Evolutionary conservation across 2,113 vertebrate species (phyloP), one percentile per base, ranked within the genome.

Genomic region (Ancistrus triradiatus): DNA sequence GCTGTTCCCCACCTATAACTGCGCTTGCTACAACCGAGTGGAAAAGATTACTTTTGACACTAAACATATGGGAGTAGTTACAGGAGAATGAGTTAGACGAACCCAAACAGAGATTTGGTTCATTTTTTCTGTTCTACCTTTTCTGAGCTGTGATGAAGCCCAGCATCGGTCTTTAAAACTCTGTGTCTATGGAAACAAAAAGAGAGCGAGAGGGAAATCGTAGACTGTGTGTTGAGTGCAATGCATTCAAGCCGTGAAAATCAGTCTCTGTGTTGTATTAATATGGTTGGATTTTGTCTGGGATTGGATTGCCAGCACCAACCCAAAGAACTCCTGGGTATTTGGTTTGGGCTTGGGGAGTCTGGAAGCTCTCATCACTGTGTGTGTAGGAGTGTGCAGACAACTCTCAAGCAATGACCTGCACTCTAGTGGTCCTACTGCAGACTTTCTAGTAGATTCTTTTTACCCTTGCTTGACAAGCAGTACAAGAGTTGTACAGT

Each of bases 61-160:
- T 74, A 69, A 66, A 60, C 83, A 83, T 68, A 72, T 81, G 80
- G 76, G 74, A 79, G 70, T 57, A 65, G 67, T 83, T 84, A 80
- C 52, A 24, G 50, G 17, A 52, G 74, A 66, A 69, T 46, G 63
- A 60, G 56, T 66, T 65, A 69, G 49, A 38, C 59, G 51, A 77
- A 75, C 53, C 55, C 56, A 68, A 77, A 82, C 33, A 69, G 58
- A 68, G 71, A 72, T 58, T 35, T 74, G 61, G 77, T 55, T 52
- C 35, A 58, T 47, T 53, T 48, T 60, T 72, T 62, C 66, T 68
- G 61, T 59, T 47, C 33, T 48, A 31, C 57, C 27, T 61, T 73
- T 64, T 70, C 53, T 70, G 61, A 57, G 49, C 59, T 57, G 33
- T 82, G 74, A 81, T 68, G 70, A 62, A 74, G 70, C 75, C 70